Evolutionary conservation across 1,140 invertebrate genomes (phyloP).

Genomic region (Scylla paramamosain): DNA sequence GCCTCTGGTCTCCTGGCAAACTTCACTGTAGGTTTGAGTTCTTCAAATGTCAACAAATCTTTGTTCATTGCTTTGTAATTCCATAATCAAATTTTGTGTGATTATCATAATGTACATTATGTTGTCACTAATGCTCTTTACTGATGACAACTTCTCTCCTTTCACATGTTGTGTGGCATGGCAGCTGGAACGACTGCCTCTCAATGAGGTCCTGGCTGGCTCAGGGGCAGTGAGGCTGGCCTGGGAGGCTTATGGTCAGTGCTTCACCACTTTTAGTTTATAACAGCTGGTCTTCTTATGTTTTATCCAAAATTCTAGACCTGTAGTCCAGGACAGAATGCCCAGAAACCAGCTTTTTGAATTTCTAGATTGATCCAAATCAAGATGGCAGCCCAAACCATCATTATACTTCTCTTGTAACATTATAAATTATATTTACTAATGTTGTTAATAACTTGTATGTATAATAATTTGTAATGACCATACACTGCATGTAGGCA

Average conservation of each 20-base stretch:
- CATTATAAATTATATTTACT: too few species aligned
- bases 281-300: too few species aligned
- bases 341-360: too few species aligned
- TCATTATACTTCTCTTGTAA: too few species aligned
- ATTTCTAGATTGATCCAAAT: too few species aligned
- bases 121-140: background rate
- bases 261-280: too few species aligned
- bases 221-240: conserved; percentile 38
- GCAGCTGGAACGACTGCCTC: background rate
- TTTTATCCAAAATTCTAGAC: too few species aligned
- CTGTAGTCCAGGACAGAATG: too few species aligned
- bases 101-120: background rate
- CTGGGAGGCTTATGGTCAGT: conserved; percentile 46
- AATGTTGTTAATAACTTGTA: too few species aligned
- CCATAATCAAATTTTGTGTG: background rate
- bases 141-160: background rate
- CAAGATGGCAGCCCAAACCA: too few species aligned
- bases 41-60: background rate
- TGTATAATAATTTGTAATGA: too few species aligned
- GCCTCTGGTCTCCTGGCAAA: background rate
- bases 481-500: too few species aligned
- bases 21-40: background rate
- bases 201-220: conserved; percentile 35
- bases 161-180: background rate
- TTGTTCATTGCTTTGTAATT: background rate